Evolutionary conservation across 2,888 invertebrate species (phyloP), one percentile per base, ranked within the genome.

Genomic region (Torymus tubicola): DNA sequence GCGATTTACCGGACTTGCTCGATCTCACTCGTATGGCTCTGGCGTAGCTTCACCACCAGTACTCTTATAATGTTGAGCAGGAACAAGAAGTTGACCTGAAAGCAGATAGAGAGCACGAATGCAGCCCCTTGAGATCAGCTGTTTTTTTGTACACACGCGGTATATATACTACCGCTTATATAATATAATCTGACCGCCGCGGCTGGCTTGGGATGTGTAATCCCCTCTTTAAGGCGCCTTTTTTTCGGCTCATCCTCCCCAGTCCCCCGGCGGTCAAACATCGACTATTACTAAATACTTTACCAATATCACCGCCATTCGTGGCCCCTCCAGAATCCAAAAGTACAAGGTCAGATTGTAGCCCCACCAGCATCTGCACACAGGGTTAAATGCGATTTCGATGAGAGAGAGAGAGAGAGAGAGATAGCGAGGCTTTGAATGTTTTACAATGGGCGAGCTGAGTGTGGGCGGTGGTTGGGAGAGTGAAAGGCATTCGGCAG

Each of bases 271-370:
- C 24, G 24, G 24, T 24, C 24, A 24, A 24, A 24, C 24, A 24
- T 24, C 24, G 3, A 3, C 24, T 24, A 24, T 24, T 24, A 24
- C 24, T 73, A 70, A 78, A 67, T 71, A 76, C 52, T 55, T 93
- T 91, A 98, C 97, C 92, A 95, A 88, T 84, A 98, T 95, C 24
- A 97, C 94, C 2, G 93, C 93, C 80, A 96, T 92, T 72, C 98
- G 92, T 0, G 98, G 98, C 24, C 96, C 97, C 91, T 98, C 98
- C 42, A 98, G 91, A 84, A 98, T 96, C 97, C 98, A 98, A 89
- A 96, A 97, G 85, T 95, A 94, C 0, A 93, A 91, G 10, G 94
- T 93, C 83, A 96, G 93, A 88, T 96, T 96, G 89, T 98, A 98
- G 4, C 96, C 96, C 91, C 94, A 96, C 96, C 97, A 97, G 88